Conservation (phyloP, 2,797 vertebrate genomes). For the Chromis chromis region DNA sequence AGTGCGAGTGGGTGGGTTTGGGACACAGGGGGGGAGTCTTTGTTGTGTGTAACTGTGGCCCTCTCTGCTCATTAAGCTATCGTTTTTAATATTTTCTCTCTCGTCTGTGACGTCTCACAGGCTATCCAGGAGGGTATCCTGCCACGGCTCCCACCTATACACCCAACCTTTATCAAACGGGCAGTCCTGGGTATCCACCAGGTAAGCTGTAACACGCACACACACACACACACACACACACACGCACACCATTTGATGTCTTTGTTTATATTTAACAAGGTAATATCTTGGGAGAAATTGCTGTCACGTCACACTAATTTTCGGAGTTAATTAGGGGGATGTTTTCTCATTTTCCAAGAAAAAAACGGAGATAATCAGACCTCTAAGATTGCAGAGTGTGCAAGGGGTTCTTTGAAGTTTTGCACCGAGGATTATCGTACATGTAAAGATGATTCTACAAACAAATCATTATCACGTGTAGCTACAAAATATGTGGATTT, state of each 20-base stretch:
- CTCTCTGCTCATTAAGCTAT: slow-evolving; percentile 16
- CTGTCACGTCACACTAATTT: slow-evolving; percentile 3
- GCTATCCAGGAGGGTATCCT: slow-evolving; percentile 95
- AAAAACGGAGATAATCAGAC: background rate
- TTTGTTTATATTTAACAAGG: slow-evolving; percentile 17
- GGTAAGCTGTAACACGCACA: slow-evolving; percentile 82
- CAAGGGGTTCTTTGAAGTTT: background rate
- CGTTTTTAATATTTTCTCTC: slow-evolving; percentile 39
- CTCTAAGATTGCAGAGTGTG: background rate
- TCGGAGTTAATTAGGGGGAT: slow-evolving; percentile 19
- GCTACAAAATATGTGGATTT: background rate
- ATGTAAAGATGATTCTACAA: background rate
- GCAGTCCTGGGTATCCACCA: slow-evolving; percentile 97
- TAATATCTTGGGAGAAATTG: background rate
- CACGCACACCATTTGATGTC: slow-evolving; percentile 10
- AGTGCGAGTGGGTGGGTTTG: background rate
- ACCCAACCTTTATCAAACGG: slow-evolving; percentile 96
- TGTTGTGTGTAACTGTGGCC: slow-evolving; percentile 4
- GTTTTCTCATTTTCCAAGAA: background rate
- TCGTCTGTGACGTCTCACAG: slow-evolving; percentile 74
- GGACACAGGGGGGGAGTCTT: background rate
- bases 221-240: background rate
- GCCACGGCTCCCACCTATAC: slow-evolving; percentile 95
- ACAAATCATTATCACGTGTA: background rate
- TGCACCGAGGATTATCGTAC: background rate